Conservation (phyloP, 2,888 invertebrate genomes). For the Trissolcus japonicus region DNA sequence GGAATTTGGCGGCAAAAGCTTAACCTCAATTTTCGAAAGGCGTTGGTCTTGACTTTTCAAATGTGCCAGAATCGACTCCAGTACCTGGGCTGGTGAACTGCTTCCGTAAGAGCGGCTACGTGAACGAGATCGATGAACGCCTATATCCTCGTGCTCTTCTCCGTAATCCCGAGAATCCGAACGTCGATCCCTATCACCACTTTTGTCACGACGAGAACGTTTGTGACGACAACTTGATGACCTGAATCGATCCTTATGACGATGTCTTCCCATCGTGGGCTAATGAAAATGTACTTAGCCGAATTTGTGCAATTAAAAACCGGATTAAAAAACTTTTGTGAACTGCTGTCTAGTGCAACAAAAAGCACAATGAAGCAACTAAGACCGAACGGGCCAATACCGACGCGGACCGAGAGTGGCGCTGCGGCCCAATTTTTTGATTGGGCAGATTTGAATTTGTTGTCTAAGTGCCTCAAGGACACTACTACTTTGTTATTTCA, state of each 20-base stretch:
- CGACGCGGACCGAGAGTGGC: not conserved
- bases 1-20: not conserved
- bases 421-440: no score
- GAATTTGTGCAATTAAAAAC: not conserved
- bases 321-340: not conserved
- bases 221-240: not conserved
- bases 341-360: not conserved
- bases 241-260: conserved; percentile 3
- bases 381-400: not conserved
- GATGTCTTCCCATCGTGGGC: not conserved
- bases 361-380: not conserved
- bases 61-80: not conserved
- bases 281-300: not conserved
- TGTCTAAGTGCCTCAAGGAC: no score
- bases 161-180: not conserved
- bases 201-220: conserved; percentile 1
- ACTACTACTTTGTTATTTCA: conserved; percentile 1
- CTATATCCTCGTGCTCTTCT: not conserved
- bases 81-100: conserved; percentile 1
- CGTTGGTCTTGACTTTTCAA: not conserved
- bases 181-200: not conserved
- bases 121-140: not conserved
- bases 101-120: no score
- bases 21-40: conserved; percentile 3
- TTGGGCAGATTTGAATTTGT: no score